Evolutionary conservation across 2,888 invertebrate species (phyloP).

Genomic region (Muscina levida): DNA sequence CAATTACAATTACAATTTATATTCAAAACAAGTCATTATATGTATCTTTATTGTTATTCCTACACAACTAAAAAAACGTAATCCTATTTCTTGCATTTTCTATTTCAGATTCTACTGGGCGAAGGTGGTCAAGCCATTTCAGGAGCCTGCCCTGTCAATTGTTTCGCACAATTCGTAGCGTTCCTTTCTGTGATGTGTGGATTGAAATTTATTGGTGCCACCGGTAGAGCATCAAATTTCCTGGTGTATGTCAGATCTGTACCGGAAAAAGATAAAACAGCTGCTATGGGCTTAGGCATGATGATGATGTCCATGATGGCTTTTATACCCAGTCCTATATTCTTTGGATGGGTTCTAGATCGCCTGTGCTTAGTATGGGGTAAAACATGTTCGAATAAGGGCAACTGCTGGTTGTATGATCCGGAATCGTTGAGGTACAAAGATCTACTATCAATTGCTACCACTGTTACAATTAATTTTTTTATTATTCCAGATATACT

Average conservation of each 20-base stretch:
- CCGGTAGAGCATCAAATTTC: constrained; percentile 84
- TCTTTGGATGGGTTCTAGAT: constrained; percentile 86
- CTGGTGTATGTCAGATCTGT: constrained; percentile 84
- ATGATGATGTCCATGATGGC: constrained; percentile 86
- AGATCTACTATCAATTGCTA: too few relatives aligned
- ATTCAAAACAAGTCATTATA: too few relatives aligned
- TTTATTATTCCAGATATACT: constrained; percentile 80
- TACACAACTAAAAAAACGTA: too few relatives aligned
- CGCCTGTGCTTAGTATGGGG: constrained; percentile 87
- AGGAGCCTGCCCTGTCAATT: constrained; percentile 83
- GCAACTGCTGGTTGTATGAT: constrained; percentile 89
- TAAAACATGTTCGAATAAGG: constrained; percentile 85
- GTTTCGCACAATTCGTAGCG: constrained; percentile 82
- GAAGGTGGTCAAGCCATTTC: constrained; percentile 80
- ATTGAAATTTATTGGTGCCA: constrained; percentile 83
- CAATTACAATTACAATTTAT: too few relatives aligned
- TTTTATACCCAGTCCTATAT: constrained; percentile 88
- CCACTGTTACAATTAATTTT: not conserved
- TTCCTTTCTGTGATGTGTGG: constrained; percentile 82
- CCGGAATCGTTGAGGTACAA: constrained; percentile 82
- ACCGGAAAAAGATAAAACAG: constrained; percentile 86
- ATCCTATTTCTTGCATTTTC: too few relatives aligned
- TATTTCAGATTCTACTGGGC: constrained; percentile 15
- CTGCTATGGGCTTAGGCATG: constrained; percentile 86
- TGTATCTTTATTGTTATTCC: too few relatives aligned